These are phyloP conservation scores for Quadriops clusia DNA, from an alignment of 2,888 invertebrate genomes.

Conservation along the genomic window DNA sequence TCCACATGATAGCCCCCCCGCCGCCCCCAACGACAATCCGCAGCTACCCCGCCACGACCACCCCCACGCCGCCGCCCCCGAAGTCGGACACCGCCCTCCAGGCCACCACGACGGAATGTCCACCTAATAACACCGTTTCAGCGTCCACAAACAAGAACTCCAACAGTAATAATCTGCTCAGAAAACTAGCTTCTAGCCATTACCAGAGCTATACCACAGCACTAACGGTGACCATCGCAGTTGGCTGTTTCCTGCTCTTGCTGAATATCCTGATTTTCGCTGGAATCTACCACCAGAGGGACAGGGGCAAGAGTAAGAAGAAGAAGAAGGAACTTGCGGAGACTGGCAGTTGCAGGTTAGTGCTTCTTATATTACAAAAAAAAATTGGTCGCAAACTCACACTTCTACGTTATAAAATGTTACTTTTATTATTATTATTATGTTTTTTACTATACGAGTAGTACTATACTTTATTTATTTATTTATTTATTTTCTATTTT, in stretches of 20 bases:
- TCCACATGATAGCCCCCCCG: constrained; percentile 43
- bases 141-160: constrained; percentile 34
- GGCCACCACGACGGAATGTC: constrained; percentile 59
- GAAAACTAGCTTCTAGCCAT: constrained; percentile 65
- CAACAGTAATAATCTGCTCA: constrained; percentile 57
- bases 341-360: constrained; percentile 36
- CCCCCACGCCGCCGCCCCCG: constrained; percentile 39
- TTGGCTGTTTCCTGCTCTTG: constrained; percentile 70
- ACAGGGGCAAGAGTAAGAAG: constrained; percentile 45
- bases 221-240: constrained; percentile 75
- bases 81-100: constrained; percentile 39
- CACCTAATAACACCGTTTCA: constrained; percentile 47
- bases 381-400: too few species aligned
- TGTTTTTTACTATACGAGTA: too few species aligned
- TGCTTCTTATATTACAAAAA: too few species aligned
- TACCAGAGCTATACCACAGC: constrained; percentile 85
- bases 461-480: too few species aligned
- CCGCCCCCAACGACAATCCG: constrained; percentile 36
- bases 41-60: constrained; percentile 28
- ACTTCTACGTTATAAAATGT: too few species aligned
- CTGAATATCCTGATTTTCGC: constrained; percentile 79
- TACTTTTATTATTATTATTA: too few species aligned
- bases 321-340: constrained; percentile 66
- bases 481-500: too few species aligned
- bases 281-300: constrained; percentile 77